phyloP scores from a whole-genome alignment of 2,888 invertebrate genomes.

The Hypercompe scribonia region DNA sequence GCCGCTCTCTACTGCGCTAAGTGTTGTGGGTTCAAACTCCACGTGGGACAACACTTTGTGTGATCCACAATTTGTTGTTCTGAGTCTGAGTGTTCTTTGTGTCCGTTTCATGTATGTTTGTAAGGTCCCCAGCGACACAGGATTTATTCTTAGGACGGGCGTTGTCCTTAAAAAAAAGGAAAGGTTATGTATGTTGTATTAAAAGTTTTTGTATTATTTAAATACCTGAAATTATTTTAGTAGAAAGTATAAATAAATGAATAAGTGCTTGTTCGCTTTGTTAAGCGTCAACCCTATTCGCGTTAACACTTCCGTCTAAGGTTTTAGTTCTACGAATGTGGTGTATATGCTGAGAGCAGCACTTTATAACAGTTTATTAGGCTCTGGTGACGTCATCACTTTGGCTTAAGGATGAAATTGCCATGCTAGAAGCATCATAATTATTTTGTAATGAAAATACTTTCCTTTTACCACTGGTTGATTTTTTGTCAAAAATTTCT shows the following conservation, averaged over 20 bases:
- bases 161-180: too few species aligned
- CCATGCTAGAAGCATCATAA: too few species aligned
- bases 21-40: too few species aligned
- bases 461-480: not conserved
- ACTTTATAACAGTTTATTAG: not conserved
- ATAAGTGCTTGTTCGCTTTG: not conserved
- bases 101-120: too few species aligned
- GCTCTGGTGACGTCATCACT: not conserved
- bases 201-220: not conserved
- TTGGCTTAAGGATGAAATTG: not conserved
- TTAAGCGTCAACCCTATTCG: not conserved
- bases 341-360: not conserved
- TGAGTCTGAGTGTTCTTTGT: too few species aligned
- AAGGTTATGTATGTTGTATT: not conserved
- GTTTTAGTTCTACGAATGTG: not conserved
- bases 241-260: not conserved
- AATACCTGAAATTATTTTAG: not conserved
- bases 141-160: too few species aligned
- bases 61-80: too few species aligned
- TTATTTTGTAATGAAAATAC: not conserved
- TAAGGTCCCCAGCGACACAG: too few species aligned
- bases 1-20: too few species aligned
- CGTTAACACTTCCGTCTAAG: not conserved
- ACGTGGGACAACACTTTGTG: too few species aligned
- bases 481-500: not conserved